Percentiles rank a stretch among this genome's conserved stretches.
Evolutionary conservation across 2,113 vertebrate species (phyloP).

Genomic region (Syngnathus floridae): DNA sequence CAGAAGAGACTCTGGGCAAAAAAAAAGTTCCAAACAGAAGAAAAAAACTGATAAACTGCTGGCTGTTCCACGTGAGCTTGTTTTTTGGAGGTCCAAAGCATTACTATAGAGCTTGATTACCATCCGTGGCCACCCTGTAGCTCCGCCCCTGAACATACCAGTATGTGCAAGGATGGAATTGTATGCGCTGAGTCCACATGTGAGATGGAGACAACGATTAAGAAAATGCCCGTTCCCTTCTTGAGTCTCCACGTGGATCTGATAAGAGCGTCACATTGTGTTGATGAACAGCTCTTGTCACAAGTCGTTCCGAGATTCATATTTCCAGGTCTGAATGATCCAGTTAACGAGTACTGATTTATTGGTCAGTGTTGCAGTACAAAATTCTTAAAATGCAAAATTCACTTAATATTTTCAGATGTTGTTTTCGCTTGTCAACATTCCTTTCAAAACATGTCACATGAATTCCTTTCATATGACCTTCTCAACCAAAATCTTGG

Average conservation of each 20-base stretch:
- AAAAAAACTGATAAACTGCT: background rate
- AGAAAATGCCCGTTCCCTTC: slow-evolving; percentile 46
- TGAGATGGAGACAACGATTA: slow-evolving; percentile 37
- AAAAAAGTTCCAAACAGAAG: slow-evolving; percentile 18
- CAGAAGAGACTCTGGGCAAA: slow-evolving; percentile 43
- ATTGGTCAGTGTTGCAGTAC: slow-evolving; percentile 18
- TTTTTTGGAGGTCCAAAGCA: background rate
- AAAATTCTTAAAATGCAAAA: slow-evolving; percentile 18
- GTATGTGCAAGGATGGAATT: slow-evolving; percentile 23
- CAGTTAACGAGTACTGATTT: slow-evolving; percentile 27
- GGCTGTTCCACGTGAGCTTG: background rate
- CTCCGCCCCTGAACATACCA: background rate
- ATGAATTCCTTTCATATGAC: slow-evolving; percentile 1
- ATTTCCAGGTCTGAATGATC: slow-evolving; percentile 44
- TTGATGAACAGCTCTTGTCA: slow-evolving; percentile 50
- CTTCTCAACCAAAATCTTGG: slow-evolving; percentile 6
- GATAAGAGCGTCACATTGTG: slow-evolving; percentile 52
- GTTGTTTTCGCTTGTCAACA: slow-evolving; percentile 1
- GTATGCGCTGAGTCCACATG: slow-evolving; percentile 24
- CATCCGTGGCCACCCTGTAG: background rate
- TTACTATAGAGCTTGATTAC: background rate
- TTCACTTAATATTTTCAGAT: slow-evolving; percentile 6
- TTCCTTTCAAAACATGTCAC: background rate
- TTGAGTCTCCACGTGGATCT: slow-evolving; percentile 53
- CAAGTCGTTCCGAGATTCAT: slow-evolving; percentile 37